Conservation (phyloP, 2,797 vertebrate species). For the Sebastes vulpes region DNA sequence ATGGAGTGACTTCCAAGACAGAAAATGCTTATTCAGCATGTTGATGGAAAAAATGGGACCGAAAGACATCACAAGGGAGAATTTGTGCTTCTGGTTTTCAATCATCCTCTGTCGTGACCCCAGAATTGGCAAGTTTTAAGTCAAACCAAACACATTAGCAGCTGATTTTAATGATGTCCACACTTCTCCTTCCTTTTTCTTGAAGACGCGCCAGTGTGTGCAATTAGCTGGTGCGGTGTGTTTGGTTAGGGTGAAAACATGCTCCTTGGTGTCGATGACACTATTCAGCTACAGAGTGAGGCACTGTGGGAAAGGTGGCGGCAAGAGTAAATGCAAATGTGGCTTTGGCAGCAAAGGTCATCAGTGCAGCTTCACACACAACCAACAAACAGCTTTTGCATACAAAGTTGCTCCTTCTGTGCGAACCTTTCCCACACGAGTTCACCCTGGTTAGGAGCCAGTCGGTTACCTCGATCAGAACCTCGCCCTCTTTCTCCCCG, state of each 20-base stretch:
- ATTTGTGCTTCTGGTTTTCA: conserved; percentile 18
- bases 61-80: conserved; percentile 20
- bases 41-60: conserved; percentile 2
- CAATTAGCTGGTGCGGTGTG: conserved; percentile 17
- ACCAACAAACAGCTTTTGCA: background rate
- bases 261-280: conserved; percentile 7
- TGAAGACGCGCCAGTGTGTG: conserved; percentile 23
- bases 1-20: conserved; percentile 10
- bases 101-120: conserved; percentile 8
- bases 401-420: conserved; percentile 20
- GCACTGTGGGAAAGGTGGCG: conserved; percentile 19
- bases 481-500: conserved; percentile 49
- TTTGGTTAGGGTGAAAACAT: conserved; percentile 27
- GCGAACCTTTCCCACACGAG: conserved; percentile 43
- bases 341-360: conserved; percentile 21
- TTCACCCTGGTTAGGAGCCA: conserved; percentile 49
- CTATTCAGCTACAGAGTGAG: conserved; percentile 21
- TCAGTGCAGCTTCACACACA: conserved; percentile 5
- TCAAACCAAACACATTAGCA: conserved; percentile 22
- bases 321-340: conserved; percentile 14
- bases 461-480: conserved; percentile 51
- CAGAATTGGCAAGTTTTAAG: conserved; percentile 13
- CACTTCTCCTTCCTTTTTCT: conserved; percentile 4
- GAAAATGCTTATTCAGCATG: conserved; percentile 28
- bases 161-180: conserved; percentile 20